Percentiles rank a stretch among this genome's conserved stretches.
Conservation (phyloP, 1,140 invertebrate genomes). For the Melitaea cinxia region DNA sequence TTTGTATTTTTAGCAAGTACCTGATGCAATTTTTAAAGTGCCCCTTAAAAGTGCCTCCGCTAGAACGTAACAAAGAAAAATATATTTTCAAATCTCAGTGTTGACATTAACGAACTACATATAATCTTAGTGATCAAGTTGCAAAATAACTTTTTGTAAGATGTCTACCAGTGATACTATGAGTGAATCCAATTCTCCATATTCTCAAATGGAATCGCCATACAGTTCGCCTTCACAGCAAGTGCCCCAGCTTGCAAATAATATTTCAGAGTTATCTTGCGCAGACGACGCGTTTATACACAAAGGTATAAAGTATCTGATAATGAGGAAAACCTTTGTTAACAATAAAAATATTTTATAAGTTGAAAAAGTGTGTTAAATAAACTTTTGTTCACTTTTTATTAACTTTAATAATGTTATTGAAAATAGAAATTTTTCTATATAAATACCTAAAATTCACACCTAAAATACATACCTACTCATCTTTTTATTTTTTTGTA, state of each 20-base stretch:
- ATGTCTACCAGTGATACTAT: constrained; percentile 22
- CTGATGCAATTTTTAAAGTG: neutral
- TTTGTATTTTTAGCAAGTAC: neutral
- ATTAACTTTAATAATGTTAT: no score
- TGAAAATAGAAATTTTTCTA: no score
- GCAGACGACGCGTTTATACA: constrained; percentile 28
- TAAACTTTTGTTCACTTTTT: no score
- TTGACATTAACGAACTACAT: neutral
- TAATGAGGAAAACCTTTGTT: neutral
- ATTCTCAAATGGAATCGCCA: constrained; percentile 55
- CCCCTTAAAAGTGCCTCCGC: neutral
- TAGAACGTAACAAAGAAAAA: neutral
- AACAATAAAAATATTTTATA: neutral
- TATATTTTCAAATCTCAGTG: neutral
- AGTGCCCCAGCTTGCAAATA: constrained; percentile 59
- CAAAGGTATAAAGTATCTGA: neutral
- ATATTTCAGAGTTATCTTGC: constrained; percentile 55
- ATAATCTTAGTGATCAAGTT: neutral
- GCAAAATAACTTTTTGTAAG: neutral
- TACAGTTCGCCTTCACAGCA: constrained; percentile 65
- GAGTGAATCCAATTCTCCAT: constrained; percentile 61
- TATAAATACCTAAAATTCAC: no score
- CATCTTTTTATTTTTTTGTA: no score
- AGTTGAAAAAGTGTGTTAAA: no score
- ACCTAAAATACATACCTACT: no score